Base-by-base conservation (phyloP, 2,888 invertebrate genomes). In the Lampropteryx suffumata region DNA sequence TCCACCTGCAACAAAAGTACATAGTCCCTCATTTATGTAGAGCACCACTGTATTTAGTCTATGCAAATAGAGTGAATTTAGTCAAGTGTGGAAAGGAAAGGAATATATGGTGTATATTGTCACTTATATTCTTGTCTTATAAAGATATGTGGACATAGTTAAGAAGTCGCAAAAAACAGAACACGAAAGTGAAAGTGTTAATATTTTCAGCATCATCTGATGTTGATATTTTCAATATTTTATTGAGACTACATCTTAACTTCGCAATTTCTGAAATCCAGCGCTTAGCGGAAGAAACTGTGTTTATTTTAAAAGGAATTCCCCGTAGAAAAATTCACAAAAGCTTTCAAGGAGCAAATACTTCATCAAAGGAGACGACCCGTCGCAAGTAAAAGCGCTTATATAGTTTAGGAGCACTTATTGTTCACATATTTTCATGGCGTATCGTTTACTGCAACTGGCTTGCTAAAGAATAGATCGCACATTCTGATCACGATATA, bases 1-100 rank as follows among this genome's bases (percentile, higher is more conserved):
- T 67, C 73, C 87, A 85, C 85, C 89, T 89, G 89, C 71, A 89
- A 87, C 84, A 87, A 85, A 55, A 87, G 77, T 81, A 82, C 69
- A 82, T 66, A 79, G 73, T 76, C 73, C 72, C 76, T 83, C 79
- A 82, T 82, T 85, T 80, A 78, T 75, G 72, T 71, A 69, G 65
- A 51, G 64, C 47, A 69, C 52, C 48, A 42, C 62, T 61, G 40
- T 73, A 75, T 75, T 75, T 75, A 74, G 65, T 67, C 64, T 64
- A 62, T 65, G 64, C 62, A 75, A 79, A 73, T 73, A 70, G 65
- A 60, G 54, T 57, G 53, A 73, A 70, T 76, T 68, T 65, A 69
- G 69, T 47, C 45, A 50, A 54, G 49, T 17, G 27, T 30, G 11
- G 39, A 50, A 46, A 44, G 21, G 27, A 1, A 11, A 44, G 26